Evolutionary conservation across 2,888 invertebrate genomes (phyloP).

Genomic region (Drosophila algonquin): DNA sequence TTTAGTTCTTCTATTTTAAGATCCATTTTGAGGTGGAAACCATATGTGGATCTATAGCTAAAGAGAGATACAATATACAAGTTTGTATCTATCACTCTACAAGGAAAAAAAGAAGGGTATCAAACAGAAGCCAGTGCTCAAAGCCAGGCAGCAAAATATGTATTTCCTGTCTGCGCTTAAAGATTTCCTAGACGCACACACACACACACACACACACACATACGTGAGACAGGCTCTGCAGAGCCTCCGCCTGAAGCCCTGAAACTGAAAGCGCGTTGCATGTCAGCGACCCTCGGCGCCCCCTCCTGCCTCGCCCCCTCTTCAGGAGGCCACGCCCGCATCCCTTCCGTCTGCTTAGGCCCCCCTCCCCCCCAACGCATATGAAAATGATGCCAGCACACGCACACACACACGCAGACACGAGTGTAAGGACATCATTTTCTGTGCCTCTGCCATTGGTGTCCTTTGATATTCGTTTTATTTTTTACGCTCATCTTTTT

Average conservation of each 20-base stretch:
- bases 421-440: slow-evolving; percentile 51
- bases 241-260: slow-evolving; percentile 40
- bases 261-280: slow-evolving; percentile 77
- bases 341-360: slow-evolving; percentile 34
- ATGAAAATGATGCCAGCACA: slow-evolving; percentile 71
- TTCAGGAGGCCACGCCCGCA: slow-evolving; percentile 36
- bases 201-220: slow-evolving; percentile 25
- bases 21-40: background rate
- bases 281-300: slow-evolving; percentile 67
- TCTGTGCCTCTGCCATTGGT: slow-evolving; percentile 48
- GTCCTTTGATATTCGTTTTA: slow-evolving; percentile 58
- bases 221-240: background rate
- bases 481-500: slow-evolving; percentile 31
- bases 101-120: background rate
- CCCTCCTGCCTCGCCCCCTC: background rate
- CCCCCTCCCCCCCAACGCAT: slow-evolving; percentile 36
- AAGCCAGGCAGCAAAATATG: slow-evolving; percentile 47
- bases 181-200: slow-evolving; percentile 72
- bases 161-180: slow-evolving; percentile 77
- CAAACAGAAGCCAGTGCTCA: slow-evolving; percentile 11
- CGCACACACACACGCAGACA: slow-evolving; percentile 59
- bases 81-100: background rate
- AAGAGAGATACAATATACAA: too few relatives aligned
- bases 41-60: too few relatives aligned
- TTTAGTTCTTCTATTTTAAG: background rate